Base-by-base conservation (phyloP, 2,113 vertebrate genomes). In the Coptodon bakossiorum region DNA sequence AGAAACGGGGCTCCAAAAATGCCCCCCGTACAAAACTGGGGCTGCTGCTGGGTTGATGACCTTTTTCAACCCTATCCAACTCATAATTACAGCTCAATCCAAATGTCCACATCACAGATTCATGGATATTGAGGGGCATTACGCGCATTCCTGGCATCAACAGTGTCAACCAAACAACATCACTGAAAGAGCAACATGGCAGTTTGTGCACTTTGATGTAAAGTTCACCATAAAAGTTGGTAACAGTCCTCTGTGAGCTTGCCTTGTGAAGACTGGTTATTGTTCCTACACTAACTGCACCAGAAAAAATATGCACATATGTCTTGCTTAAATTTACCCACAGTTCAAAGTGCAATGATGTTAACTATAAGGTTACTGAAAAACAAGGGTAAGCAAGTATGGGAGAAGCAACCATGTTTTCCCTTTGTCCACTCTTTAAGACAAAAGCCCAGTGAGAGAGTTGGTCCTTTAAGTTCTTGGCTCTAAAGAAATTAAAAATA, bases 121-220 rank as follows among this genome's bases (percentile, higher is more conserved):
- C 2, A 52, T 2, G 9, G 27, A 27, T n/a, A 29, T 48, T 29
- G 24, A 48, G 13, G 68, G 1, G 24, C 40, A 29, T 76, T 29
- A 5, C 1, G 2, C 6, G 7, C 43, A 40, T 40, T 31, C 17
- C 0, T 0, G n/a, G 12, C 36, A 40, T 29, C 14, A 29, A 29
- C 13, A 24, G 24, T 12, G 14, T 50, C 43, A 29, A 29, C 16
- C 24, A 5, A 76, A 48, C 43, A 29, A 17, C 14, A 76, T 29
- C 14, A 11, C 9, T 27, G 71, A 12, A 0, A 71, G 71, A 48
- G 9, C 24, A 29, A 76, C 40, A 12, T 27, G 24, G 9, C 7
- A 17, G 14, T 29, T 29, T 76, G 71, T 48, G 40, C 22, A 17
- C 7, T 45, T 73, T 73, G 66, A 73, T 45, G 38, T 73, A 45